Conservation (phyloP, 2,888 invertebrate species). For the Zeuzera pyrina region DNA sequence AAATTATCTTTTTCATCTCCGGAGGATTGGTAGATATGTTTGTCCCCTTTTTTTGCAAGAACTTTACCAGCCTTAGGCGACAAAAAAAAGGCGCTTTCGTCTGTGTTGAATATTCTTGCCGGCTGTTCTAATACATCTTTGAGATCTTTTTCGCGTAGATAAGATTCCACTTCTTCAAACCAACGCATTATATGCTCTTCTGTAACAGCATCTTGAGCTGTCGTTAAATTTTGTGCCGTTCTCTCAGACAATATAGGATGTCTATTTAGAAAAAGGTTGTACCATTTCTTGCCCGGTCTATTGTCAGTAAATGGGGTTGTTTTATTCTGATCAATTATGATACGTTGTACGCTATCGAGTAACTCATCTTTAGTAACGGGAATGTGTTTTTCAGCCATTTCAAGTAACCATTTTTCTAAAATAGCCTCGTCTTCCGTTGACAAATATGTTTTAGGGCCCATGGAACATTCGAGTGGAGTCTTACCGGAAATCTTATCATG, state of each 20-base stretch:
- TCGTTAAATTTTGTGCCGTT: conserved; percentile 20
- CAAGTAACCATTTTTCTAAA: conserved; percentile 8
- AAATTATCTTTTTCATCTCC: conserved; percentile 21
- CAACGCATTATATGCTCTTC: conserved; percentile 19
- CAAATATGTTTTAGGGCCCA: conserved; percentile 8
- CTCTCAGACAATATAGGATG: conserved; percentile 18
- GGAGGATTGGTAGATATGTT: conserved; percentile 19
- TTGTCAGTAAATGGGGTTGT: conserved; percentile 17
- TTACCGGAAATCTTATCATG: conserved; percentile 10
- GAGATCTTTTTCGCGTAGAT: conserved; percentile 14
- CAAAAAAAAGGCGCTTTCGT: conserved; percentile 23
- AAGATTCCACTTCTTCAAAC: conserved; percentile 18
- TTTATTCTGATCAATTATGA: conserved; percentile 4
- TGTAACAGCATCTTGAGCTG: conserved; percentile 18
- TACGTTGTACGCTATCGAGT: conserved; percentile 9
- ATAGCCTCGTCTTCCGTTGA: conserved; percentile 6
- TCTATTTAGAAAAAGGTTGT: conserved; percentile 17
- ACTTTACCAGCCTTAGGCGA: conserved; percentile 21
- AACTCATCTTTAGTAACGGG: conserved; percentile 8
- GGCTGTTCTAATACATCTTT: conserved; percentile 15
- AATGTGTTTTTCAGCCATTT: conserved; percentile 7
- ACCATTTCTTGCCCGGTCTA: conserved; percentile 25
- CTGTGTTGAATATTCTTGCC: conserved; percentile 22
- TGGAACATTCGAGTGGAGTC: conserved; percentile 8
- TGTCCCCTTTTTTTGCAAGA: conserved; percentile 20